Percentiles rank a stretch among this genome's conserved stretches.
Evolutionary conservation across 2,113 vertebrate genomes (phyloP).

Genomic region (Asarcornis scutulata): DNA sequence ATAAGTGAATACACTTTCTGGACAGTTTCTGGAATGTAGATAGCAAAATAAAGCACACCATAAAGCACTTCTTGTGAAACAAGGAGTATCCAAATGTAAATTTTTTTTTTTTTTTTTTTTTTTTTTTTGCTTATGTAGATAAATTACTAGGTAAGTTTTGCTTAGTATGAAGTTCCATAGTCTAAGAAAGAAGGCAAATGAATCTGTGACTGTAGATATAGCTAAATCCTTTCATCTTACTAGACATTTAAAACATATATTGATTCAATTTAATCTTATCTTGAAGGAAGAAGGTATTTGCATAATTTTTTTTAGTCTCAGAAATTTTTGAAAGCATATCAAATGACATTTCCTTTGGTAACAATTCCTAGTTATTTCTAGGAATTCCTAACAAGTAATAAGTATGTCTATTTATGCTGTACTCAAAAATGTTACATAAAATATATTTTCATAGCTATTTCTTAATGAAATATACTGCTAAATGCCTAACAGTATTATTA

Average conservation of each 20-base stretch:
- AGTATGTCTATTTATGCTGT: not conserved
- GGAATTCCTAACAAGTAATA: not conserved
- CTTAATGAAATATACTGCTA: not conserved
- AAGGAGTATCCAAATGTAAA: not conserved
- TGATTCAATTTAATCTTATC: not conserved
- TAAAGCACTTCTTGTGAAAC: not conserved
- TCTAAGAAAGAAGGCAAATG: not conserved
- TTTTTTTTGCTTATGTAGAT: rapidly evolving
- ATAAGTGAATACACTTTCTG: not conserved
- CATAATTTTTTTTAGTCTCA: not conserved
- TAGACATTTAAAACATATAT: not conserved
- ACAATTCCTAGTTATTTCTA: not conserved
- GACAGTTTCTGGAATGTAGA: not conserved
- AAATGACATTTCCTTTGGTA: not conserved
- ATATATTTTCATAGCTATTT: not conserved
- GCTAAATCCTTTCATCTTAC: not conserved
- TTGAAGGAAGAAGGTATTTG: not conserved
- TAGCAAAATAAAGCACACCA: not conserved
- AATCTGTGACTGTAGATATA: not conserved
- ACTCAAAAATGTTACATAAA: not conserved
- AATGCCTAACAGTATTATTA: not conserved
- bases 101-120: too few species aligned
- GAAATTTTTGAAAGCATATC: not conserved
- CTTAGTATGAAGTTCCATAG: not conserved
- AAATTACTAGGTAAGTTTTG: not conserved